A percentile compares a stretch with the other conserved stretches of the same genome.
Evolutionary conservation across 2,888 invertebrate genomes (phyloP).

Genomic region (Blastobasis adustella): DNA sequence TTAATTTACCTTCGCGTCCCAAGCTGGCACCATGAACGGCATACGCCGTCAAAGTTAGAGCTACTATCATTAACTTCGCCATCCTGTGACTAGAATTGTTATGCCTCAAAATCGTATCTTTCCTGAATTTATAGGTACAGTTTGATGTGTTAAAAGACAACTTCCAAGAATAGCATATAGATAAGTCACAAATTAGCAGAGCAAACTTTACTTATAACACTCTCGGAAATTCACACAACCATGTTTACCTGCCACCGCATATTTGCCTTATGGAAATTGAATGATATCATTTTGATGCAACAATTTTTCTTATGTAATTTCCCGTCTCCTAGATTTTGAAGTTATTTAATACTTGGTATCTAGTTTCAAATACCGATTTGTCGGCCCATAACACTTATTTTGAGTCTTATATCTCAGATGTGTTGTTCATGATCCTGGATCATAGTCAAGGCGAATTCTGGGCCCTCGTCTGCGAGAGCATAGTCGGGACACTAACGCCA

Average conservation of each 20-base stretch:
- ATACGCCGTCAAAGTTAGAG: conserved; percentile 25
- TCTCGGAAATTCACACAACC: conserved; percentile 32
- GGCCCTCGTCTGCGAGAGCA: too few species aligned
- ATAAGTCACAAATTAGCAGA: conserved; percentile 29
- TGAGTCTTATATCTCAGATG: too few species aligned
- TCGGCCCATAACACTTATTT: too few species aligned
- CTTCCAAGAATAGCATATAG: conserved; percentile 43
- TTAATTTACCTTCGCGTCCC: conserved; percentile 18
- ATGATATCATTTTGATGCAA: conserved; percentile 11
- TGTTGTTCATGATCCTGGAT: too few species aligned
- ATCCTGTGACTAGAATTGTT: conserved; percentile 26
- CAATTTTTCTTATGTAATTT: conserved; percentile 18
- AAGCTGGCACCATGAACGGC: conserved; percentile 29
- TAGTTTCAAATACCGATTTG: too few species aligned
- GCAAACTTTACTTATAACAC: conserved; percentile 33
- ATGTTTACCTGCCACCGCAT: conserved; percentile 18
- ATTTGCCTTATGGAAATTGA: conserved; percentile 19
- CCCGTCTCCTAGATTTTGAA: conserved; percentile 2
- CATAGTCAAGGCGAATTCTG: too few species aligned
- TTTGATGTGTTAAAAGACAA: conserved; percentile 18
- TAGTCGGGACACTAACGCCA: too few species aligned
- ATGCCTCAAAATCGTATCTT: conserved; percentile 19
- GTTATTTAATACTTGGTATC: neutral
- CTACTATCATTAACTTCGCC: conserved; percentile 21
- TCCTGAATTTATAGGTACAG: conserved; percentile 38